Conservation (phyloP, 2,888 invertebrate genomes). For the Cataglyphis rosenhaueri region DNA sequence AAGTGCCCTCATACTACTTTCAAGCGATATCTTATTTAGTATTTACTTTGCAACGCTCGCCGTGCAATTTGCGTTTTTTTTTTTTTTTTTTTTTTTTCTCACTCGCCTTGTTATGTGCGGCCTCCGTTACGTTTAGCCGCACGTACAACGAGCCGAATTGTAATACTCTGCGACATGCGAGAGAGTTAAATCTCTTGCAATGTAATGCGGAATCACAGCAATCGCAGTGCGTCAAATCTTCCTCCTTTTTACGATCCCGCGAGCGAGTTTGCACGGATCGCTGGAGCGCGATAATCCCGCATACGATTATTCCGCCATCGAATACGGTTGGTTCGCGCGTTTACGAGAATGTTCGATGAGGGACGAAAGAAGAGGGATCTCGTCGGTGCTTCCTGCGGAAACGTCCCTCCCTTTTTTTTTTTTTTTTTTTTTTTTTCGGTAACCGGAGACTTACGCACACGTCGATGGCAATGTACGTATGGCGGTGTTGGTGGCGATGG, state of each 20-base stretch:
- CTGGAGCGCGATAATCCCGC: slow-evolving; percentile 22
- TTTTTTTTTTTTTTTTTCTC: background rate
- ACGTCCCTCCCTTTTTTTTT: slow-evolving; percentile 68
- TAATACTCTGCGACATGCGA: slow-evolving; percentile 8
- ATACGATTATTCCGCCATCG: slow-evolving; percentile 13
- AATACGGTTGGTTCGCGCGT: background rate
- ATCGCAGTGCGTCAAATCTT: background rate
- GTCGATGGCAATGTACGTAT: slow-evolving; percentile 58
- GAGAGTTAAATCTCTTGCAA: background rate
- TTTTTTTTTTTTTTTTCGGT: slow-evolving; percentile 75
- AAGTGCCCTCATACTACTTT: background rate
- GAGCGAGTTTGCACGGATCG: background rate
- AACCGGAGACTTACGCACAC: slow-evolving; percentile 72
- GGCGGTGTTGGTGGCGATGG: slow-evolving; percentile 61
- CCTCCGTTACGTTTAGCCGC: background rate
- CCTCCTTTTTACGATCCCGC: background rate
- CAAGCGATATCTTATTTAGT: background rate
- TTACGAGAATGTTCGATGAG: slow-evolving; percentile 27
- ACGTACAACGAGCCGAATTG: slow-evolving; percentile 17
- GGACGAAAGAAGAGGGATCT: slow-evolving; percentile 70
- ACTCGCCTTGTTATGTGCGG: background rate
- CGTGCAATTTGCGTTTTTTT: background rate
- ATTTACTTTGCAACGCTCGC: background rate
- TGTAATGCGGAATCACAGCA: slow-evolving; percentile 11
- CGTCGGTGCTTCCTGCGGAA: slow-evolving; percentile 83